Conservation (phyloP, 2,113 vertebrate species). For the Ahaetulla prasina region DNA sequence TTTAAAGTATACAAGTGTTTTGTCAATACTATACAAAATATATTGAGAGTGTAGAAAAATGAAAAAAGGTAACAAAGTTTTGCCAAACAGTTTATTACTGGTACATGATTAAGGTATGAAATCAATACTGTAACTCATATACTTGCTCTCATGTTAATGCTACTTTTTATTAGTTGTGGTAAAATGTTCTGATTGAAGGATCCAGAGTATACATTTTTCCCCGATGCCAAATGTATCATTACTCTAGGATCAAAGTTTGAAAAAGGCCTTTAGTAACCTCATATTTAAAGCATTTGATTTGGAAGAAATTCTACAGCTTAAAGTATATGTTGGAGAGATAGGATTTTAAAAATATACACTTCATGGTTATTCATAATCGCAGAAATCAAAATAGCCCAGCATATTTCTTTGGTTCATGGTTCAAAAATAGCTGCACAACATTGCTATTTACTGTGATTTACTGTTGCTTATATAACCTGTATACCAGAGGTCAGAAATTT, state of each 20-base stretch:
- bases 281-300: conserved; percentile 25
- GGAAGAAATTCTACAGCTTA: conserved; percentile 13
- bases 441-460: conserved; percentile 20
- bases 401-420: conserved; percentile 13
- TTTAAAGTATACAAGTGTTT: background rate
- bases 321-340: conserved; percentile 16
- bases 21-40: background rate
- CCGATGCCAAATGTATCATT: conserved; percentile 11
- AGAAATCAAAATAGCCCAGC: conserved; percentile 10
- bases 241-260: conserved; percentile 6
- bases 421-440: conserved; percentile 1
- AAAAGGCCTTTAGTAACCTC: conserved; percentile 11
- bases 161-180: conserved; percentile 7
- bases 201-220: conserved; percentile 11
- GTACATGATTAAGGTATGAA: conserved; percentile 4
- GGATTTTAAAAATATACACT: conserved; percentile 17
- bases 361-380: conserved; percentile 10
- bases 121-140: background rate
- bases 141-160: background rate
- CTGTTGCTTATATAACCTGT: conserved; percentile 11
- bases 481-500: conserved; percentile 13
- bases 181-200: conserved; percentile 18
- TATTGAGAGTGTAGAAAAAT: background rate
- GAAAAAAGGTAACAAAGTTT: background rate
- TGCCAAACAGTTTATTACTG: background rate